These are phyloP conservation scores for Ceratosolen fusciceps DNA, from an alignment of 1,140 invertebrate genomes.

Conservation along the genomic window DNA sequence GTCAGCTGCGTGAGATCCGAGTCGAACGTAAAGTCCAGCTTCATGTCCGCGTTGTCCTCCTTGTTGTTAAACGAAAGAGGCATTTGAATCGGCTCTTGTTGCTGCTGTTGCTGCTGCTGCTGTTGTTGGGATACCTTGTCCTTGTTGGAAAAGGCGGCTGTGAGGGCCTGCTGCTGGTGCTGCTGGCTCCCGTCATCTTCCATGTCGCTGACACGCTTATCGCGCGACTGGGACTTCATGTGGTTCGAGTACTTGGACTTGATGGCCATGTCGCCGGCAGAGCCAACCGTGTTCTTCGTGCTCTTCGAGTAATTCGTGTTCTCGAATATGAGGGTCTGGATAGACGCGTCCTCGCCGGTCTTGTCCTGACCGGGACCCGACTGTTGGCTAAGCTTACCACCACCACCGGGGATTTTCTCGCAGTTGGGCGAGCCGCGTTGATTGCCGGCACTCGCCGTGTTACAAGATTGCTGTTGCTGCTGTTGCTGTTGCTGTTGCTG, in stretches of 20 bases:
- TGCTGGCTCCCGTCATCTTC: slow-evolving; percentile 63
- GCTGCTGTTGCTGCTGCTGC: too few species aligned
- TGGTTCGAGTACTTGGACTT: slow-evolving; percentile 72
- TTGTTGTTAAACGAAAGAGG: slow-evolving; percentile 76
- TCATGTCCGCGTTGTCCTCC: slow-evolving; percentile 89
- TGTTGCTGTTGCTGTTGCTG: slow-evolving; percentile 42
- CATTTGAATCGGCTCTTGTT: slow-evolving; percentile 76
- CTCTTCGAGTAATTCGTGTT: slow-evolving; percentile 87
- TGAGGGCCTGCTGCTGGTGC: slow-evolving; percentile 64
- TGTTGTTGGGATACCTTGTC: slow-evolving; percentile 63
- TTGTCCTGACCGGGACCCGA: slow-evolving; percentile 72
- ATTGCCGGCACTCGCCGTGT: slow-evolving; percentile 68
- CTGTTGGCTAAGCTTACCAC: slow-evolving; percentile 54
- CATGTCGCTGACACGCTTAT: slow-evolving; percentile 64
- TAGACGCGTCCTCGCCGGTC: slow-evolving; percentile 77
- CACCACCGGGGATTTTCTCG: slow-evolving; percentile 61
- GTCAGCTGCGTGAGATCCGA: slow-evolving; percentile 82
- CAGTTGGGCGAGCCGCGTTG: slow-evolving; percentile 73
- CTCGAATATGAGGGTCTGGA: slow-evolving; percentile 92
- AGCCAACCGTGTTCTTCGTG: slow-evolving; percentile 61
- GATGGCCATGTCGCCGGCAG: slow-evolving; percentile 64
- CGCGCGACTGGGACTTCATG: slow-evolving; percentile 66
- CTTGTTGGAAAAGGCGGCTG: slow-evolving; percentile 75
- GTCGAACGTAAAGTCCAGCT: slow-evolving; percentile 91
- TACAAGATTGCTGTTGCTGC: background rate